Conservation (phyloP, 53 echinoderm and acorn worm species). For the Astropecten irregularis region DNA sequence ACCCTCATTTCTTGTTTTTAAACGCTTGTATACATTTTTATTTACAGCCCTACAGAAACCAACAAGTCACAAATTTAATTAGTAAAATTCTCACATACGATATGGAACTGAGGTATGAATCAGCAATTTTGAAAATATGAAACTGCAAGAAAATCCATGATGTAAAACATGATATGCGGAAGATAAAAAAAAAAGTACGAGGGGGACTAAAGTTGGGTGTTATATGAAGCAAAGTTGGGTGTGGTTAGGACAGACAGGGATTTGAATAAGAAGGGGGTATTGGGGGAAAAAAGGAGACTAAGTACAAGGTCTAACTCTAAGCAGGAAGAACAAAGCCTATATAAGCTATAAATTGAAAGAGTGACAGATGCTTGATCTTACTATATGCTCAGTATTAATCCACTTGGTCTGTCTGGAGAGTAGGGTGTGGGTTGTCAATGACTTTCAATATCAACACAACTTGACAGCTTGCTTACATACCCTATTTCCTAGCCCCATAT, state of each 20-base stretch:
- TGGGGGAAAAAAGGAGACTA: slow-evolving; percentile 39
- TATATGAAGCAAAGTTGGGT: slow-evolving; percentile 30
- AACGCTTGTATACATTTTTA: too few relatives aligned
- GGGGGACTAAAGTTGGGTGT: too few relatives aligned
- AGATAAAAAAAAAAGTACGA: too few relatives aligned
- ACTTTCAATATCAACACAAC: slow-evolving; percentile 2
- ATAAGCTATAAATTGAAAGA: slow-evolving; percentile 9
- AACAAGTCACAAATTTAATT: too few relatives aligned
- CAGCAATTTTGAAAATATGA: too few relatives aligned
- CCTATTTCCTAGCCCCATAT: slow-evolving; percentile 32
- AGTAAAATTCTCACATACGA: too few relatives aligned
- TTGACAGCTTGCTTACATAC: slow-evolving; percentile 26
- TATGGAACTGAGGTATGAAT: too few relatives aligned
- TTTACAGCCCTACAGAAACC: too few relatives aligned
- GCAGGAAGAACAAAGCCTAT: slow-evolving; percentile 58
- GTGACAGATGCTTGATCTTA: slow-evolving; percentile 47
- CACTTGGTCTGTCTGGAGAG: slow-evolving; percentile 24
- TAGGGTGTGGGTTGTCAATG: slow-evolving; percentile 5
- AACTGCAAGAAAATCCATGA: too few relatives aligned
- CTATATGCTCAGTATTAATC: slow-evolving; percentile 36
- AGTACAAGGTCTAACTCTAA: slow-evolving; percentile 30
- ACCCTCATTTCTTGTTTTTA: too few relatives aligned
- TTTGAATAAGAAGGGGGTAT: slow-evolving; percentile 27
- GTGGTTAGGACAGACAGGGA: slow-evolving; percentile 47
- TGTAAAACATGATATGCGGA: too few relatives aligned